Base-by-base conservation (phyloP, 2,888 invertebrate genomes). In the Callinectes sapidus region DNA sequence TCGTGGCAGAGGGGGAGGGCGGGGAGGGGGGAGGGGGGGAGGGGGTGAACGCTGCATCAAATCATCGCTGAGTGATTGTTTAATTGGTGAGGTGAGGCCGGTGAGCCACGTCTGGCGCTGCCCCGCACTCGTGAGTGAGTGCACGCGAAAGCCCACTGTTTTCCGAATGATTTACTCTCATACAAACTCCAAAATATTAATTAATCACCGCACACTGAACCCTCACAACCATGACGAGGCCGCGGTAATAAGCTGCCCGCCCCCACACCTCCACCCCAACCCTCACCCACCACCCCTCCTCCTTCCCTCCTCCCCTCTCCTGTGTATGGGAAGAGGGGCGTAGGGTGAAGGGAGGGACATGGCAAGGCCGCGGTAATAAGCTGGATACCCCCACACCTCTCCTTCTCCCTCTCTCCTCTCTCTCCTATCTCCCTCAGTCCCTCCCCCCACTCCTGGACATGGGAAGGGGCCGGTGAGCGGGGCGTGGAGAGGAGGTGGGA, bases 111-210 rank as follows among this genome's bases (percentile, higher is more conserved):
- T 81, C 81, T 35, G 32, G n/a, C 28, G n/a, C 71, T 71, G n/a
- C 71, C 16, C 81, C 35, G 32, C 35, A 35, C 35, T 14, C 35
- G 32, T 81, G 32, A 14, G 32, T 81, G 14, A 28, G n/a, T 35
- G 35, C 81, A 35, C 32, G 32, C 81, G 13, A 81, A 81, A 81
- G 81, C 81, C 81, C 35, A 35, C 81, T 81, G 81, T 35, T 81
- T 81, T 81, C 32, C 81, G 81, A 81, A 35, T 81, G 81, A 81
- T 81, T 81, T 32, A 32, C 81, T 81, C 35, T 35, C 81, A 81
- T 81, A 35, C 81, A 81, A 81, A 81, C 81, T 81, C 81, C 81
- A 81, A 81, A 81, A 81, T 81, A 81, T 81, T 81, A 81, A 81
- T 81, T 81, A 81, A 81, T 81, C 81, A 35, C 81, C 81, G 81